phyloP scores from a whole-genome alignment of 2,113 vertebrate genomes.

The Pseudorhombus dupliciocellatus region DNA sequence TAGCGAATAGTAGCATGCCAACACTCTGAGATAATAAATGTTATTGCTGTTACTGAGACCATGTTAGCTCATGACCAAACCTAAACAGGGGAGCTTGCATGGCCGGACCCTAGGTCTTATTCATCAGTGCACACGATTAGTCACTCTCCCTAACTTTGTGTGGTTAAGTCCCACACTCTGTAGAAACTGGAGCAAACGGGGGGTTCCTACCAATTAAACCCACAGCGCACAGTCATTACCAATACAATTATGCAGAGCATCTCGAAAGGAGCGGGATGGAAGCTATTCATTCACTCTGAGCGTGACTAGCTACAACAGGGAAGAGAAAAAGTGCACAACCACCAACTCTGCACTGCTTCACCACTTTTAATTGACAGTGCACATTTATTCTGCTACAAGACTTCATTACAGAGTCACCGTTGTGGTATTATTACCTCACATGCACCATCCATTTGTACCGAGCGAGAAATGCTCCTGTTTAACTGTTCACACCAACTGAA shows the following conservation, averaged over 20 bases:
- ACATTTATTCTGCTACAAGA: slow-evolving; percentile 24
- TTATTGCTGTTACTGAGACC: not conserved
- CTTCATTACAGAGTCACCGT: slow-evolving; percentile 38
- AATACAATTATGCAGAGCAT: slow-evolving; percentile 48
- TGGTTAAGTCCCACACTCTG: slow-evolving; percentile 14
- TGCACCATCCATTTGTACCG: slow-evolving; percentile 21
- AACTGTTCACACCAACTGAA: slow-evolving; percentile 14
- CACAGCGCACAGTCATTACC: slow-evolving; percentile 51
- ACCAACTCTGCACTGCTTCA: slow-evolving; percentile 22
- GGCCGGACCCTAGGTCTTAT: no score
- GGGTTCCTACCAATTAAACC: slow-evolving; percentile 28
- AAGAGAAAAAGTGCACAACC: slow-evolving; percentile 25
- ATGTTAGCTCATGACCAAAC: not conserved
- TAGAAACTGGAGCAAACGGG: slow-evolving; percentile 21
- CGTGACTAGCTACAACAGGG: slow-evolving; percentile 12
- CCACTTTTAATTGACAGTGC: slow-evolving; percentile 39
- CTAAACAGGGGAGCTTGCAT: no score
- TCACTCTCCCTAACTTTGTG: slow-evolving; percentile 10
- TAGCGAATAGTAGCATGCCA: not conserved
- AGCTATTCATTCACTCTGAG: slow-evolving; percentile 40
- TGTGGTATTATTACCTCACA: slow-evolving; percentile 35
- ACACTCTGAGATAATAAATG: not conserved
- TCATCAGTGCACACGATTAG: slow-evolving; percentile 10
- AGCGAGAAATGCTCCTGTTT: slow-evolving; percentile 25
- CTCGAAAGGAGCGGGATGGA: slow-evolving; percentile 44